These are phyloP conservation scores for Mesoclemmys tuberculata DNA, from an alignment of 2,113 vertebrate genomes.

Conservation along the genomic window DNA sequence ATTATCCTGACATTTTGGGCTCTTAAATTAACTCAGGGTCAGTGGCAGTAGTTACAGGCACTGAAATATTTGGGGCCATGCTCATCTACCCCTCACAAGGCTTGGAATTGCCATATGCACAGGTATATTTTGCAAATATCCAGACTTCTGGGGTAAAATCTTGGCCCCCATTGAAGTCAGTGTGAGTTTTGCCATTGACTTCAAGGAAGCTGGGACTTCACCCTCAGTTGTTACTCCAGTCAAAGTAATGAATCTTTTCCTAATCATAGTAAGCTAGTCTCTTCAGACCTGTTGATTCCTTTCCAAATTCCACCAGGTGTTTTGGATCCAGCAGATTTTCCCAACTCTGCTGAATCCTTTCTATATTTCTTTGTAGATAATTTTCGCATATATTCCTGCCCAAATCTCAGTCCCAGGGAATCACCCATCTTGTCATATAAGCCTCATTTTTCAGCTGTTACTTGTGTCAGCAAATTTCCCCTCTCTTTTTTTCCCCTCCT, in stretches of 20 bases:
- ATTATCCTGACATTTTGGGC: fast-evolving
- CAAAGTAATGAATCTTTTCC: not conserved
- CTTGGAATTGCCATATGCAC: not conserved
- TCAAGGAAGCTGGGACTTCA: not conserved
- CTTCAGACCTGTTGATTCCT: conserved; percentile 30
- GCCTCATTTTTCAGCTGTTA: conserved; percentile 57
- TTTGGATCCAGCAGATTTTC: conserved; percentile 19
- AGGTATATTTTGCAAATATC: not conserved
- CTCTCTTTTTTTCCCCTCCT: conserved; percentile 14
- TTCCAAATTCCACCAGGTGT: conserved; percentile 25
- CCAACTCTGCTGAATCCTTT: not conserved
- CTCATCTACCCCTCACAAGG: not conserved
- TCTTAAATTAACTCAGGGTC: not conserved
- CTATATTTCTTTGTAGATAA: conserved; percentile 17
- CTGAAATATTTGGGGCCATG: not conserved
- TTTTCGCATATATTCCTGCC: conserved; percentile 10
- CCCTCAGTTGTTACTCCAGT: not conserved
- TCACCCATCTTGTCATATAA: conserved; percentile 39
- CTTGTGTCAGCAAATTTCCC: conserved; percentile 34
- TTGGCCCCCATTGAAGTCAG: not conserved
- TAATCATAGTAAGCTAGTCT: not conserved
- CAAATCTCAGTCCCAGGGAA: conserved; percentile 16
- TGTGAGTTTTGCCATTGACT: conserved; percentile 3
- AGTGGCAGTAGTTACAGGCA: not conserved
- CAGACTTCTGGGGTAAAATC: not conserved